Evolutionary conservation across 2,113 vertebrate genomes (phyloP).

Genomic region (Reinhardtius hippoglossoides): DNA sequence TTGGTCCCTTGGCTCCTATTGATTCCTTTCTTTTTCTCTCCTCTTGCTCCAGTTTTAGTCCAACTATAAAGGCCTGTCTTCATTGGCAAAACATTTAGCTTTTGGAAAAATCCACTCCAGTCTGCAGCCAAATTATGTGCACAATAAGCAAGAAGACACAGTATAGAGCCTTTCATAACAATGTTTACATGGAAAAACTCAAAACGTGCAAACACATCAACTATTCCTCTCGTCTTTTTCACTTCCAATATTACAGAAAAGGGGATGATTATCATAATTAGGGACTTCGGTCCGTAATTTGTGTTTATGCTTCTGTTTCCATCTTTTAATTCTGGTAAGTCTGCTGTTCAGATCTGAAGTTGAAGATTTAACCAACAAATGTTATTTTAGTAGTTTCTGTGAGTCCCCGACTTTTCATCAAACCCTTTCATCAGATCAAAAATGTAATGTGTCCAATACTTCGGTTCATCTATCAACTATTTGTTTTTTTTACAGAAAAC

Average conservation of each 20-base stretch:
- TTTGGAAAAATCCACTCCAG: slow-evolving; percentile 52
- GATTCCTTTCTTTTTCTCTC: slow-evolving; percentile 65
- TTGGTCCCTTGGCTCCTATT: slow-evolving; percentile 61
- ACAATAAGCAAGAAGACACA: slow-evolving; percentile 34
- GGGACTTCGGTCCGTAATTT: not conserved
- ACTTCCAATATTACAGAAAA: too few species aligned
- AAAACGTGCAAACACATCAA: too few species aligned
- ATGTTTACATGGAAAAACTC: not conserved
- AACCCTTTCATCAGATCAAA: too few species aligned
- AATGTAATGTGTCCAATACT: too few species aligned
- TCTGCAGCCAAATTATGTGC: slow-evolving; percentile 50
- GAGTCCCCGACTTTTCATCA: too few species aligned
- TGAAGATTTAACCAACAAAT: too few species aligned
- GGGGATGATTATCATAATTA: not conserved
- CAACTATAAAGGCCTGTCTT: slow-evolving; percentile 55
- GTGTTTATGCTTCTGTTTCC: not conserved
- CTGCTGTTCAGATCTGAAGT: not conserved
- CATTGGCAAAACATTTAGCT: slow-evolving; percentile 57
- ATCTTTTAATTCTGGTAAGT: not conserved
- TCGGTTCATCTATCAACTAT: too few species aligned
- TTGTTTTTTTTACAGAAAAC: too few species aligned
- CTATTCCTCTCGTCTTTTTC: too few species aligned
- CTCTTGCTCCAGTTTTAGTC: slow-evolving; percentile 49
- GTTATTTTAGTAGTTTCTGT: too few species aligned
- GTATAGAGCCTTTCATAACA: not conserved